Evolutionary conservation across 1,140 invertebrate species (phyloP).

Genomic region (Drosophila navojoa): DNA sequence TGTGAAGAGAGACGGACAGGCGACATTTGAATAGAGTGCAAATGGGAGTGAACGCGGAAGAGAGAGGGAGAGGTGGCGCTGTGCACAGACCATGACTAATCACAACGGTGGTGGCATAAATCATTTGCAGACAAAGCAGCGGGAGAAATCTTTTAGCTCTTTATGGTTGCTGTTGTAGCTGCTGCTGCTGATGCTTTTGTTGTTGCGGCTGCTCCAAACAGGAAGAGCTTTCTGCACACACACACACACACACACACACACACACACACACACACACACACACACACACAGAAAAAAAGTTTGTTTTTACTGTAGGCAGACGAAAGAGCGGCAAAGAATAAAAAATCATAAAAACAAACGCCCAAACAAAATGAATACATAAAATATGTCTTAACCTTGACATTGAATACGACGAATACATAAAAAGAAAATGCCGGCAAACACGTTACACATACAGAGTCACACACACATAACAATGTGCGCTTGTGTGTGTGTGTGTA

Average conservation of each 20-base stretch:
- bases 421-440: constrained; percentile 50
- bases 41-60: not conserved
- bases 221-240: constrained; percentile 75
- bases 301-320: constrained; percentile 30
- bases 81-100: constrained; percentile 45
- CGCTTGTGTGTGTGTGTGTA: constrained; percentile 5
- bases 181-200: constrained; percentile 11
- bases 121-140: constrained; percentile 60
- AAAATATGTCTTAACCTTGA: constrained; percentile 79
- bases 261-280: constrained; percentile 35
- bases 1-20: constrained; percentile 18
- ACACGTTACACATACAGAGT: constrained; percentile 53
- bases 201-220: constrained; percentile 36
- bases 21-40: constrained; percentile 25
- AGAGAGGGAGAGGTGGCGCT: not conserved
- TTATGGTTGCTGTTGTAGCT: constrained; percentile 16
- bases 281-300: constrained; percentile 5
- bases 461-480: constrained; percentile 7
- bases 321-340: constrained; percentile 50
- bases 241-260: no score
- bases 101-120: constrained; percentile 39
- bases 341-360: constrained; percentile 64
- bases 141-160: constrained; percentile 31
- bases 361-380: constrained; percentile 63
- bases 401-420: constrained; percentile 67